Base-by-base conservation (phyloP, 1,140 invertebrate species). In the Teleopsis dalmanni region DNA sequence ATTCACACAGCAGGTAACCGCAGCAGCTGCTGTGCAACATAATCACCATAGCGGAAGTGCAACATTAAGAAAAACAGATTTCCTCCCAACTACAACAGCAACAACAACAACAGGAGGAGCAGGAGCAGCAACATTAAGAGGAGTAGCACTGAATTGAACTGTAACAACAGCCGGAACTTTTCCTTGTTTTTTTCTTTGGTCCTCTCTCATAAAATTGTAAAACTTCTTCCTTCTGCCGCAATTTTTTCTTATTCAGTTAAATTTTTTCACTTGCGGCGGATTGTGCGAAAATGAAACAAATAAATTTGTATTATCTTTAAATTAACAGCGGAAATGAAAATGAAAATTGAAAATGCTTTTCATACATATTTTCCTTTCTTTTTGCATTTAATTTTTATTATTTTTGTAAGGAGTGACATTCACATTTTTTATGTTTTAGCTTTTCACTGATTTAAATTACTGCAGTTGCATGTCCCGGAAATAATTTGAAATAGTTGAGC, bases 251-350 rank as follows among this genome's bases (percentile, higher is more conserved):
- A 29, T 13, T 29, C 13, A 29, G 16, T 27, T 43, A 29, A 43
- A 21, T 27, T 43, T 19, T 43, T n/a, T 19, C 13, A 27, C 25
- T 18, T 7, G 7, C 16, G 40, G 14, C 40, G 41, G 27, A 31
- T 29, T 43, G 27, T 31, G 41, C 22, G 44, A 46, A 46, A 46
- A 46, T 46, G 44, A 46, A 46, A 36, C 23, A 14, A 21, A 46
- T 46, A 46, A 46, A 46, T 46, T 31, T 46, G 44, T 29, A 46
- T 46, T 46, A 46, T 46, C 33, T 46, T 29, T 46, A 36, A 46
- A 46, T 46, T 46, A 46, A 46, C 31, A 46, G 33, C 44, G 44
- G 44, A 46, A 46, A 46, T 36, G 44, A 46, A 46, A 46, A 46
- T 23, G 29, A 36, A 35, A 46, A 46, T 46, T 46, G 33, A 46